phyloP scores from a whole-genome alignment of 2,113 vertebrate genomes.

The Entomyzon cyanotis region DNA sequence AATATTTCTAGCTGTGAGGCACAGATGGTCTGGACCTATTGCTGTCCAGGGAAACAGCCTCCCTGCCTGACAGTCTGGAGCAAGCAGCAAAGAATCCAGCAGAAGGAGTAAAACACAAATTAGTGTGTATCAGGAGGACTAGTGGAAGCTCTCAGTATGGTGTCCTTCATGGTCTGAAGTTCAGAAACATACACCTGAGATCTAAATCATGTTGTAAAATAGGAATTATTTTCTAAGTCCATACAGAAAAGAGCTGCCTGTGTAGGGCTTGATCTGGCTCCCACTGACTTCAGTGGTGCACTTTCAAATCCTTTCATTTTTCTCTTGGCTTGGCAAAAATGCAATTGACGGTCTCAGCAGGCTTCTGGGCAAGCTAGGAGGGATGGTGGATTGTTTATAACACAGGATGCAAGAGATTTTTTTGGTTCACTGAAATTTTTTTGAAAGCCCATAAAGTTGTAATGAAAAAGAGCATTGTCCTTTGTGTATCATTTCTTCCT shows the following conservation, averaged over 20 bases:
- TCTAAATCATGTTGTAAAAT: not conserved
- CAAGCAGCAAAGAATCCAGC: not conserved
- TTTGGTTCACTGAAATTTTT: slow-evolving; percentile 6
- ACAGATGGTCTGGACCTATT: slow-evolving; percentile 21
- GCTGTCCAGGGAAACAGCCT: not conserved
- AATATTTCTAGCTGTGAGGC: not conserved
- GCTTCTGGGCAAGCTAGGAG: not conserved
- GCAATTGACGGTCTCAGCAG: slow-evolving; percentile 41
- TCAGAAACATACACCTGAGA: not conserved
- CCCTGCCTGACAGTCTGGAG: not conserved
- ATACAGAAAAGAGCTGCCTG: not conserved
- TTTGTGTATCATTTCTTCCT: slow-evolving; percentile 20
- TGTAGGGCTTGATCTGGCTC: not conserved
- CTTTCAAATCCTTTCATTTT: slow-evolving; percentile 32
- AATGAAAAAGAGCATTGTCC: slow-evolving; percentile 33
- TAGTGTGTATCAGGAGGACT: not conserved
- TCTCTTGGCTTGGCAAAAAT: slow-evolving; percentile 53
- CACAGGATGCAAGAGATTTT: not conserved
- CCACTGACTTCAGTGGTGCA: not conserved
- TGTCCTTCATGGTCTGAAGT: not conserved
- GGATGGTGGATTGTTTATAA: not conserved
- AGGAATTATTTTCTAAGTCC: not conserved
- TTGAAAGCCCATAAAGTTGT: slow-evolving; percentile 20
- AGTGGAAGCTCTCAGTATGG: not conserved
- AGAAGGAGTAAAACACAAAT: not conserved